A percentile compares a stretch with the other conserved stretches of the same genome.
phyloP scores from a whole-genome alignment of 2,888 invertebrate species.

The Gymnosoma rotundatum region DNA sequence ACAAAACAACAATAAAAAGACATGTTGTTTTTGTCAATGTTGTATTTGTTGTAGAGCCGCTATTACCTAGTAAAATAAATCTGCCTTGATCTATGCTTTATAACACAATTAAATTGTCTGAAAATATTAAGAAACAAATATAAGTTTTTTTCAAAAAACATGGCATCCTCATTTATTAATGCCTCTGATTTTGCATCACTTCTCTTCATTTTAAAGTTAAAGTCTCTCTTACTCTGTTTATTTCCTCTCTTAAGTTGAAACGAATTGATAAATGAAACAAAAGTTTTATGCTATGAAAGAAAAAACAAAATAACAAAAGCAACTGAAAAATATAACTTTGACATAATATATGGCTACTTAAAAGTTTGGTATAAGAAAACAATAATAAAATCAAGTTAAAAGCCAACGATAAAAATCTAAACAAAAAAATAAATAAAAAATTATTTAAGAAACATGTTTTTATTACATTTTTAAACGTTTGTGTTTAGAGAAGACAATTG shows the following conservation, averaged over 20 bases:
- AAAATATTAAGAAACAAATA: no score
- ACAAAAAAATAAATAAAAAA: slow-evolving; percentile 1
- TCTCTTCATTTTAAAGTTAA: no score
- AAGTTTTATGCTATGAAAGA: not conserved
- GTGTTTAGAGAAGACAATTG: not conserved
- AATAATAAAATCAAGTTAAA: not conserved
- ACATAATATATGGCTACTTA: not conserved
- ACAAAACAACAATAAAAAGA: no score
- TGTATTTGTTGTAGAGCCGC: no score
- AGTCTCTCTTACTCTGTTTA: no score
- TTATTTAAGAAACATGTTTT: slow-evolving; percentile 31
- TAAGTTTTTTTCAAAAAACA: no score
- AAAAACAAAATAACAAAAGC: not conserved
- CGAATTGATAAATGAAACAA: not conserved
- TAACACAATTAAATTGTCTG: no score
- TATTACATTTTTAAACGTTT: slow-evolving; percentile 18
- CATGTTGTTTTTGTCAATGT: no score
- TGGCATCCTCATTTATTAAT: no score
- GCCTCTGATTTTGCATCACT: no score
- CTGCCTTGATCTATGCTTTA: no score
- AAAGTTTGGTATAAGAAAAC: not conserved
- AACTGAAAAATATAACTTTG: slow-evolving; percentile 20
- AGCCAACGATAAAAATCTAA: not conserved
- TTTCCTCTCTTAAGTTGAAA: not conserved
- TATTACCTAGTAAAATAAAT: no score